Percentiles rank a stretch among this genome's conserved stretches.
Conservation (phyloP, 1,140 invertebrate genomes). For the Caenorhabditis tropicalis region DNA sequence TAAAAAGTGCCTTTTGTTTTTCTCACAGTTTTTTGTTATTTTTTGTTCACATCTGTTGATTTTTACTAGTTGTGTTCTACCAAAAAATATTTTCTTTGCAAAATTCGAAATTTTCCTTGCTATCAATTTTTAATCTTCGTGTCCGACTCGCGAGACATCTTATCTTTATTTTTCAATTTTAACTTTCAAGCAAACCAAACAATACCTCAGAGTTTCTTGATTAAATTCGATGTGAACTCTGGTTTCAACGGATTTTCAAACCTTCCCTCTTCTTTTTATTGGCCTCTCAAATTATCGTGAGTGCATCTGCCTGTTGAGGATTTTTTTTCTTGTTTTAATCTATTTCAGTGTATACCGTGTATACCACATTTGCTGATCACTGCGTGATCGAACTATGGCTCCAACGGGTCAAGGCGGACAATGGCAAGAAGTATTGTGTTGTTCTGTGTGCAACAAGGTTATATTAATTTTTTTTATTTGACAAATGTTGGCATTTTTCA, state of each 20-base stretch:
- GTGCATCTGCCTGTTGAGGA: not conserved
- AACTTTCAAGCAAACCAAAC: not conserved
- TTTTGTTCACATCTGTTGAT: not conserved
- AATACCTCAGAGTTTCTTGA: not conserved
- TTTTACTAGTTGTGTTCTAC: not conserved
- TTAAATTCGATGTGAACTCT: slow-evolving; percentile 38
- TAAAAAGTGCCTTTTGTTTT: not conserved
- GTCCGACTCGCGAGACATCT: not conserved
- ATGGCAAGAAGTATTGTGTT: slow-evolving; percentile 68
- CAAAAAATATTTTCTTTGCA: too few species aligned
- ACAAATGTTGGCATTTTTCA: slow-evolving; percentile 50
- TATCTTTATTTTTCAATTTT: not conserved
- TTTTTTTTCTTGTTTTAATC: not conserved
- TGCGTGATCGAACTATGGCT: slow-evolving; percentile 56
- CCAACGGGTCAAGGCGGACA: slow-evolving; percentile 58
- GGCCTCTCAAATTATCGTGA: not conserved
- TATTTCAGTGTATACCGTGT: slow-evolving; percentile 52
- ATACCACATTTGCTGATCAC: slow-evolving; percentile 25
- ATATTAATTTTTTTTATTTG: not conserved
- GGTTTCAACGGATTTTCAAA: slow-evolving; percentile 26
- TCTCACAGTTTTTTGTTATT: slow-evolving; percentile 7
- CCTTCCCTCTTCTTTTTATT: slow-evolving; percentile 22
- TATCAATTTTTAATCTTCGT: not conserved
- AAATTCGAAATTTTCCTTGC: too few species aligned
- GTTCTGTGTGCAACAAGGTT: slow-evolving; percentile 61